Evolutionary conservation across 1,140 invertebrate species (phyloP).

Genomic region (Apis florea): DNA sequence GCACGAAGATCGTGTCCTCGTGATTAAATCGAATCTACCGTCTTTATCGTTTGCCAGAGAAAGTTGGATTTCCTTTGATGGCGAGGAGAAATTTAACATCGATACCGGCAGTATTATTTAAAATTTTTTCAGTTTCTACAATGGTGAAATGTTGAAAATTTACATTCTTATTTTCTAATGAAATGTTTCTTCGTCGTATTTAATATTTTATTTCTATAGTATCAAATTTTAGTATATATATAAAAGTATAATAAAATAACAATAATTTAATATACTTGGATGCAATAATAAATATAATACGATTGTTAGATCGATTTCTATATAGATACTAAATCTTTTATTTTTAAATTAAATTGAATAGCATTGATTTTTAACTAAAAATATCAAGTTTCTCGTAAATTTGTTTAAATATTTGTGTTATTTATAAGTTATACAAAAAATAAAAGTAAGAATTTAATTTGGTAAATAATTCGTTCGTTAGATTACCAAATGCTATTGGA

Average conservation of each 20-base stretch:
- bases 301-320: too few species aligned
- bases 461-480: constrained; percentile 10
- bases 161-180: too few species aligned
- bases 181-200: background rate
- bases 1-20: constrained; percentile 12
- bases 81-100: background rate
- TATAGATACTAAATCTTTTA: too few species aligned
- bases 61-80: constrained; percentile 15
- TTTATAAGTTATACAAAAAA: background rate
- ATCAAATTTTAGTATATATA: too few species aligned
- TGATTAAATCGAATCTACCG: background rate
- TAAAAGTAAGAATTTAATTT: background rate
- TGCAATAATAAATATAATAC: too few species aligned
- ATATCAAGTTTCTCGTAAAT: background rate
- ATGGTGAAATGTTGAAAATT: background rate
- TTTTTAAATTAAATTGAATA: too few species aligned
- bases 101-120: background rate
- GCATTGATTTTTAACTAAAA: background rate
- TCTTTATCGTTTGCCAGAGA: constrained; percentile 14
- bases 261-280: too few species aligned
- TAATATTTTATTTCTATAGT: background rate
- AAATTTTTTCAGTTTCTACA: background rate
- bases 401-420: background rate
- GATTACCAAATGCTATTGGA: background rate
- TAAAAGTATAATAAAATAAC: too few species aligned